phyloP scores from a whole-genome alignment of 30 jellyfish, hydroid and myxozoan genomes.

The Catostylus mosaicus region DNA sequence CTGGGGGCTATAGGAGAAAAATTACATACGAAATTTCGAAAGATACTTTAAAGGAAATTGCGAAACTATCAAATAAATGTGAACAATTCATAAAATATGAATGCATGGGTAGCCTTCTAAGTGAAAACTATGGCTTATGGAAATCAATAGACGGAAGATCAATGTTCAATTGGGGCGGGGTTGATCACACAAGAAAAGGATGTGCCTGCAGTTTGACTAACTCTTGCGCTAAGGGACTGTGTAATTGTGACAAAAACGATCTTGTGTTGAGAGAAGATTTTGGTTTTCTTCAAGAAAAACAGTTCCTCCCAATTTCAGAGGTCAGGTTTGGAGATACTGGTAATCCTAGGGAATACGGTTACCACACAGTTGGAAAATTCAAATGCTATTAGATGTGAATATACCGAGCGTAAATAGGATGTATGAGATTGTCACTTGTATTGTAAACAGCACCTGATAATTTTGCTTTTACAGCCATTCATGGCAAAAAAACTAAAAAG shows the following conservation, averaged over 20 bases:
- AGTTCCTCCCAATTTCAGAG: slow-evolving; percentile 28
- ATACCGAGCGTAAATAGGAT: too few species aligned
- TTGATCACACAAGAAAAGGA: slow-evolving; percentile 14
- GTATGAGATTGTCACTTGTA: too few species aligned
- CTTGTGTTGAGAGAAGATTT: slow-evolving; percentile 30
- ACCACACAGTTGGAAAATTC: slow-evolving; percentile 24
- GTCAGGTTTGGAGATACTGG: slow-evolving; percentile 50
- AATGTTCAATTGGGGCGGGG: slow-evolving; percentile 57
- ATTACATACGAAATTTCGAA: slow-evolving; percentile 6
- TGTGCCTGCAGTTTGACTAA: slow-evolving; percentile 14
- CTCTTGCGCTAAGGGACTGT: neutral
- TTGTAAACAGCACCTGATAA: too few species aligned
- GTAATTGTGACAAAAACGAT: slow-evolving; percentile 26
- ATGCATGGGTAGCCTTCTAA: slow-evolving; percentile 22
- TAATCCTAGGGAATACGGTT: slow-evolving; percentile 10
- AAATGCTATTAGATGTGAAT: slow-evolving; percentile 12
- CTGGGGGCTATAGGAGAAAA: slow-evolving; percentile 7
- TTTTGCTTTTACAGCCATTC: too few species aligned
- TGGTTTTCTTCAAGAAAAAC: slow-evolving; percentile 15
- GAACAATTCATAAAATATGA: slow-evolving; percentile 42
- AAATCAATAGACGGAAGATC: slow-evolving; percentile 16
- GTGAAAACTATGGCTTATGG: slow-evolving; percentile 6
- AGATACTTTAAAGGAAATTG: neutral
- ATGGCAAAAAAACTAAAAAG: too few species aligned
- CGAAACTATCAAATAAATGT: slow-evolving; percentile 2